Conservation (phyloP, 2,888 invertebrate genomes). For the Hymenopus coronatus region DNA sequence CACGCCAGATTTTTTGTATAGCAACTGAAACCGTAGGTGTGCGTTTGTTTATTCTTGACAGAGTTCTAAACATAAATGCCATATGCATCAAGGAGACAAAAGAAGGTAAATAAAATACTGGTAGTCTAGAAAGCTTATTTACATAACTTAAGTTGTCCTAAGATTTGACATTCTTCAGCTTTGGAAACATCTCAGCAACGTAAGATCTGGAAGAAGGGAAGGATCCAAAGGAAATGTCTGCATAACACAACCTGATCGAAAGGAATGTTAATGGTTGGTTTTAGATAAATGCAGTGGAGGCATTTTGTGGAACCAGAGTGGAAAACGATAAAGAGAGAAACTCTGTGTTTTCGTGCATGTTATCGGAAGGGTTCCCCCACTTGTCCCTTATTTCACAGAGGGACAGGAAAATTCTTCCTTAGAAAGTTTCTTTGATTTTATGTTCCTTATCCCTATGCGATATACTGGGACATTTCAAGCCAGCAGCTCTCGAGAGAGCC, state of each 20-base stretch:
- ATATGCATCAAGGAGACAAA: no score
- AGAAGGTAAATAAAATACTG: no score
- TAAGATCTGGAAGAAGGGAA: neutral
- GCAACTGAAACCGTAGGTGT: no score
- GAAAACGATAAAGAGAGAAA: neutral
- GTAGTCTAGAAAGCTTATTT: no score
- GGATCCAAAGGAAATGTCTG: neutral
- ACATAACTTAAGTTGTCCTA: no score
- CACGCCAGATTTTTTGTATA: no score
- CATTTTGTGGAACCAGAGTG: neutral
- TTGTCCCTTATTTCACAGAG: neutral
- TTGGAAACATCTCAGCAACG: neutral
- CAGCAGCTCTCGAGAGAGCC: neutral
- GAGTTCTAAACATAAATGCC: no score
- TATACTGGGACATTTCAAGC: neutral
- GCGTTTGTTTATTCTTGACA: no score
- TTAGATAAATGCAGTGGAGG: neutral
- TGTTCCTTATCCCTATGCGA: neutral
- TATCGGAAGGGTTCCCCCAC: neutral
- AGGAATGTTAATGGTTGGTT: neutral
- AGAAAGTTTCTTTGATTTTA: neutral
- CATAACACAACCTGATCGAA: neutral
- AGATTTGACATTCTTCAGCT: neutral
- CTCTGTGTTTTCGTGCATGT: neutral
- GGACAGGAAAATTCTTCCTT: neutral